Base-by-base conservation (phyloP, 2,888 invertebrate genomes). In the Pyrochroa serraticornis region DNA sequence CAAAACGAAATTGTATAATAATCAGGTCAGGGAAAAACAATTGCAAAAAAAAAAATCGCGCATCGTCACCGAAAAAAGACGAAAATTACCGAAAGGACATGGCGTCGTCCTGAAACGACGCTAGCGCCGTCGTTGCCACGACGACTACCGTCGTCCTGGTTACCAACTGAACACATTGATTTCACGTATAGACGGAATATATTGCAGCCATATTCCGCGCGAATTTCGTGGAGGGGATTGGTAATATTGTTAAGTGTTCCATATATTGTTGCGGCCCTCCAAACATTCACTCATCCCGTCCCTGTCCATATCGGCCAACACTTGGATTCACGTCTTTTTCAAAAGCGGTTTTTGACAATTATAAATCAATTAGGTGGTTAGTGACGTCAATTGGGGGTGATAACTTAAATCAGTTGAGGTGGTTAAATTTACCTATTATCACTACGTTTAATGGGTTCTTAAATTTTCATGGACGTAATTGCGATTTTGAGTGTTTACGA, bases 131-230 rank as follows among this genome's bases (percentile, higher is more conserved):
- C 47, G 74, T 74, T 68, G 67, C 66, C 70, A 67, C 60, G 70
- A 70, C 66, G 68, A 74, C 64, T 42, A 45, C 67, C 58, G 71
- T 72, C 63, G 66, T 65, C 71, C 68, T 71, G 63, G 72, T 73
- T 71, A 71, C 72, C 64, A 62, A 71, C 74, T 71, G 76, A 75
- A 77, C 76, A 78, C 80, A 80, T 80, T 78, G 80, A 80, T 80
- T 80, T 79, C 78, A 70, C 71, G 72, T 72, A 76, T 78, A 79
- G 79, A 79, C 78, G 75, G 71, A 76, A 79, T 79, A 77, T 79
- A 78, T 78, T 75, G 77, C 78, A 71, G 74, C 73, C 71, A 72
- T 72, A 73, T 73, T 72, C 71, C 59, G 65, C 57, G 63, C 64
- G 63, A 64, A 63, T 12, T 44, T 36, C 45, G 45, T 43, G 58